Evolutionary conservation across 2,888 invertebrate genomes (phyloP), one percentile per base, ranked within the genome.

Genomic region (Amiota mariae): DNA sequence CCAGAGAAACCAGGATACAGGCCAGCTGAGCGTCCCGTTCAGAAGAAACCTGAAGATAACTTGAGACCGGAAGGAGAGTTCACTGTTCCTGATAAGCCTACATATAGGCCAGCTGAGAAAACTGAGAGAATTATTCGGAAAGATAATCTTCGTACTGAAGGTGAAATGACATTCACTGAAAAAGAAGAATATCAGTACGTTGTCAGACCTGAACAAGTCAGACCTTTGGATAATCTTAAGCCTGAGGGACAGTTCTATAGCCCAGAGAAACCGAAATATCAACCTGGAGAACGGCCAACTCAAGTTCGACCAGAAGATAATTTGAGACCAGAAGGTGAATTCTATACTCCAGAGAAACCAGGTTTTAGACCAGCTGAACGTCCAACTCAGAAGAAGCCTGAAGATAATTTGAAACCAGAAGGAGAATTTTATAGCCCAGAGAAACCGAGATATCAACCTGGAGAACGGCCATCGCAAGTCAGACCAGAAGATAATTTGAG

Each of bases 141-240:
- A 11, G 92, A 92, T 78, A 92, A 92, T 91, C 91, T 76, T 89
- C 90, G 84, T 91, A 92, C 87, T 91, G 92, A 81, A 90, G 91
- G 82, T 59, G 89, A 91, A 57, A 90, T 91, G 49, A 90, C 91
- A 73, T 91, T 89, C 73, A 92, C 91, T 0, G 83, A 90, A 47
- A 89, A 89, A 13, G 71, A 72, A 0, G 48, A 71, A 8, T 85
- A 70, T 56, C 67, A 67, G 46, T 82, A 92, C 61, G 92, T 91
- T 61, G 93, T 93, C 80, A 91, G 92, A 82, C 91, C 92, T 2
- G 91, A 91, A 75, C 91, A 91, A 61, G 91, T 91, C 68, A 91
- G 90, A 84, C 92, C 91, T 76, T 90, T 91, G 76, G 94, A 94
- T 80, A 93, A 93, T 85, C 90, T 94, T 11, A 91, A 91, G 56